Evolutionary conservation across 2,797 vertebrate genomes (phyloP).

Genomic region (Geotrypetes seraphini): DNA sequence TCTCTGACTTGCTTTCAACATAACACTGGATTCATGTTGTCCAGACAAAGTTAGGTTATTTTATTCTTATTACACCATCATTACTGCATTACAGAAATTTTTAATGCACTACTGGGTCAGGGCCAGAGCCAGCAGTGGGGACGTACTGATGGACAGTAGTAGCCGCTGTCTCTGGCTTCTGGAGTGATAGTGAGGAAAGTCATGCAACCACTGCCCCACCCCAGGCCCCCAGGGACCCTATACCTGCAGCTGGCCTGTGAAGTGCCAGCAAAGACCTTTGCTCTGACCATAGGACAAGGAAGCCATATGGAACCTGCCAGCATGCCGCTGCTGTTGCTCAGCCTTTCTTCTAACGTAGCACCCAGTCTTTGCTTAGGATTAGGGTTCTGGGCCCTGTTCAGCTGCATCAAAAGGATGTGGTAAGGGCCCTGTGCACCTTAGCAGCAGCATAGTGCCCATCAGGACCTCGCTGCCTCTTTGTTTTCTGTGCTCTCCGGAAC

Average conservation of each 20-base stretch:
- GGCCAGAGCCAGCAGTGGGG: not conserved
- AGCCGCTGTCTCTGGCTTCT: no score
- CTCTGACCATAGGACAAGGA: conserved; percentile 49
- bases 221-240: conserved; percentile 24
- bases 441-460: not conserved
- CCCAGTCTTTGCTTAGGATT: conserved; percentile 9
- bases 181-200: conserved; percentile 30
- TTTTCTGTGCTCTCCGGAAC: not conserved
- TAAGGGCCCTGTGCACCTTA: not conserved
- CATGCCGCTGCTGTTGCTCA: no score
- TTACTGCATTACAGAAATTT: no score
- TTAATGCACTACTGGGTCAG: no score
- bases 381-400: conserved; percentile 32
- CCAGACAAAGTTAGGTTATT: no score
- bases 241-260: conserved; percentile 27
- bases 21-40: no score
- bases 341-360: no score
- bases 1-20: no score
- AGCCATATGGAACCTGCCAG: no score
- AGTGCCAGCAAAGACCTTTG: conserved; percentile 43
- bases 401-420: conserved; percentile 15
- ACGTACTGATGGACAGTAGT: no score
- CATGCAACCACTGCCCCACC: conserved; percentile 21
- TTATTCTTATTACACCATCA: no score
- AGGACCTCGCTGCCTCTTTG: not conserved